Conservation (phyloP, 1,140 invertebrate genomes). For the Pemphigus obesinymphae region DNA sequence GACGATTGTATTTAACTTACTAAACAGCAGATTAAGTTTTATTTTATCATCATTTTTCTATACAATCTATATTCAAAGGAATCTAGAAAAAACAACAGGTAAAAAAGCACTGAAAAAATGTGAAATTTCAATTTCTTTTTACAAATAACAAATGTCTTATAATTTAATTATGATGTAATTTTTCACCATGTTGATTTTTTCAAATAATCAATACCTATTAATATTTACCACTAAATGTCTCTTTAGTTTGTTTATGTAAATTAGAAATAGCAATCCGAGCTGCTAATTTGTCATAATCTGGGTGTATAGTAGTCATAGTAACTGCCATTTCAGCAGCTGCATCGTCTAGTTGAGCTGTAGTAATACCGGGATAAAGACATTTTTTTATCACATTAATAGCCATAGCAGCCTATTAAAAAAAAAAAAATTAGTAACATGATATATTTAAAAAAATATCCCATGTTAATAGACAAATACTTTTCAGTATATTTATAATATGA, state of each 20-base stretch:
- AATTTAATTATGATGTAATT: no score
- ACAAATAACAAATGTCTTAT: no score
- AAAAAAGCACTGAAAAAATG: no score
- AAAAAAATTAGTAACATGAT: not conserved
- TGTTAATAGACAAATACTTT: not conserved
- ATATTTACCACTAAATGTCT: conserved; percentile 73
- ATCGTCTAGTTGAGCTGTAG: conserved; percentile 94
- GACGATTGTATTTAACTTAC: no score
- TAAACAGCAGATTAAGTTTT: no score
- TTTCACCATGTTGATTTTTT: no score
- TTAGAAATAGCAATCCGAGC: conserved; percentile 95
- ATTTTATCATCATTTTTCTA: not conserved
- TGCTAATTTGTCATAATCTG: conserved; percentile 93
- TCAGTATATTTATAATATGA: not conserved
- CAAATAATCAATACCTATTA: no score
- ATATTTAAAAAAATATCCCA: no score
- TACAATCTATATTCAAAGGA: not conserved
- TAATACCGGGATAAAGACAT: conserved; percentile 92
- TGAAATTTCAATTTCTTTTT: no score
- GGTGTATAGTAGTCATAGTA: conserved; percentile 92
- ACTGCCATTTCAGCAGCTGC: conserved; percentile 94
- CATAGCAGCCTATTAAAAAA: conserved; percentile 57
- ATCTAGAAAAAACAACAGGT: no score
- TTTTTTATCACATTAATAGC: conserved; percentile 63
- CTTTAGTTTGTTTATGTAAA: conserved; percentile 94